phyloP scores from a whole-genome alignment of 2,113 vertebrate genomes.

The Urocitellus parryii region DNA sequence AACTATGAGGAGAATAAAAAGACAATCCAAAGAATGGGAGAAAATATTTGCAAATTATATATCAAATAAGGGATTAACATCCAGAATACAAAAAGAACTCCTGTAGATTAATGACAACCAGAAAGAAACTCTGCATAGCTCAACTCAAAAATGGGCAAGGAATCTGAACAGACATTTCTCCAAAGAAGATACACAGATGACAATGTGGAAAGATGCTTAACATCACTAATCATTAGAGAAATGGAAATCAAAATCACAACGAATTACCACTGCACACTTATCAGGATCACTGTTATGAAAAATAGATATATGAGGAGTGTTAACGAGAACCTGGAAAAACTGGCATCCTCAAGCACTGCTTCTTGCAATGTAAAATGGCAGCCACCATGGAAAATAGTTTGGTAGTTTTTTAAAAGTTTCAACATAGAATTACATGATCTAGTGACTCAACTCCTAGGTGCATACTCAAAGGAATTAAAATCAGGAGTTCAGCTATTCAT shows the following conservation, averaged over 20 bases:
- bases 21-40: too few relatives aligned
- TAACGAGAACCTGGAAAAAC: background rate
- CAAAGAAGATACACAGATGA: too few relatives aligned
- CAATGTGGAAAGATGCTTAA: too few relatives aligned
- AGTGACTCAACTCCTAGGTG: background rate
- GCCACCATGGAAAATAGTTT: background rate
- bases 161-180: too few relatives aligned
- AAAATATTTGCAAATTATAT: too few relatives aligned
- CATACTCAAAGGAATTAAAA: background rate
- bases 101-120: too few relatives aligned
- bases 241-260: background rate
- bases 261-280: background rate
- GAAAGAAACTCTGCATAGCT: too few relatives aligned
- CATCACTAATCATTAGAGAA: background rate
- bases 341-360: background rate
- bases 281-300: background rate
- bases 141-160: too few relatives aligned
- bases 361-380: background rate
- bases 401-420: background rate
- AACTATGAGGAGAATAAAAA: too few relatives aligned
- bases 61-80: too few relatives aligned
- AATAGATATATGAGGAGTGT: background rate
- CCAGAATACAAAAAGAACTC: too few relatives aligned
- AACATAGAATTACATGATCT: background rate
- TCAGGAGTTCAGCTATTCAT: background rate